Evolutionary conservation across 2,113 vertebrate species (phyloP).

Genomic region (Engraulis encrasicolus): DNA sequence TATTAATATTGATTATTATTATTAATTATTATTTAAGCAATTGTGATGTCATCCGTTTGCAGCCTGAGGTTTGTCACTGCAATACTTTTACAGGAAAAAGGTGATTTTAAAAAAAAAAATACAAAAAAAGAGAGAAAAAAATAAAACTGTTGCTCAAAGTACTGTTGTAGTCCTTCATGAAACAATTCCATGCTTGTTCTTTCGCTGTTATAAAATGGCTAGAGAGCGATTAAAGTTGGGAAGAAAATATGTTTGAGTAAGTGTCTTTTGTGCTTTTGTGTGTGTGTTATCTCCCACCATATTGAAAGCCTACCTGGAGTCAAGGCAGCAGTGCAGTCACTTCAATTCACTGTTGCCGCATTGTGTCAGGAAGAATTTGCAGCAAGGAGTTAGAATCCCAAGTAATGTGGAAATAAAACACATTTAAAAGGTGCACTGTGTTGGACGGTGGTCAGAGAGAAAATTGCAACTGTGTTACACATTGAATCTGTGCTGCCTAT

Average conservation of each 20-base stretch:
- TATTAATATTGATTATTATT: constrained; percentile 61
- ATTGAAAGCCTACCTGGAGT: no score
- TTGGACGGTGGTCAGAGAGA: no score
- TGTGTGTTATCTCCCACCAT: not conserved
- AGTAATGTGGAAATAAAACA: no score
- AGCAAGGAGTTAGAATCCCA: no score
- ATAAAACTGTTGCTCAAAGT: constrained; percentile 88
- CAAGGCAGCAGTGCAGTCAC: no score
- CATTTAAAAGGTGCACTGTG: no score
- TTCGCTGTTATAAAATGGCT: constrained; percentile 88
- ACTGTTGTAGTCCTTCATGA: constrained; percentile 84
- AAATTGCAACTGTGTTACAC: no score
- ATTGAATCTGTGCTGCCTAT: no score
- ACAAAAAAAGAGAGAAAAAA: constrained; percentile 73
- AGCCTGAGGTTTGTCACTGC: constrained; percentile 90
- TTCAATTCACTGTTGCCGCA: no score
- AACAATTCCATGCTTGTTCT: constrained; percentile 92
- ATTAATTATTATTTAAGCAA: constrained; percentile 80
- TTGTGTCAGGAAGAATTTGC: no score
- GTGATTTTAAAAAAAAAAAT: constrained; percentile 69
- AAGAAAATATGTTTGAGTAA: constrained; percentile 57
- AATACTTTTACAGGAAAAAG: constrained; percentile 90
- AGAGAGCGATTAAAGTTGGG: constrained; percentile 89
- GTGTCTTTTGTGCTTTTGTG: constrained; percentile 38
- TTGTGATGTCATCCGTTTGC: constrained; percentile 90